Evolutionary conservation across 2,888 invertebrate genomes (phyloP).

Genomic region (Tridacna gigas): DNA sequence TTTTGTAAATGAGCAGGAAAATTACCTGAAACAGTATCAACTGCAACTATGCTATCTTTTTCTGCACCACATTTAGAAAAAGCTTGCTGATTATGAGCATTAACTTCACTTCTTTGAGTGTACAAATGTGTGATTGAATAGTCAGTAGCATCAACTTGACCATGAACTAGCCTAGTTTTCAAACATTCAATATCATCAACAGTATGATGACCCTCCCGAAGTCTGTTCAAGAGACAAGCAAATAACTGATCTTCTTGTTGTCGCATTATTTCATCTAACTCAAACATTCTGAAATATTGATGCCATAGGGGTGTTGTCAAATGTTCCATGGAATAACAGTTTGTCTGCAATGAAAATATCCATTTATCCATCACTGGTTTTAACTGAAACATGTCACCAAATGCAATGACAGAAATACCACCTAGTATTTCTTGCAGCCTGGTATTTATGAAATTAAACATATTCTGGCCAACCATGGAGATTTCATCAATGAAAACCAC

Average conservation of each 20-base stretch:
- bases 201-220: constrained; percentile 49
- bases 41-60: constrained; percentile 30
- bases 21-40: constrained; percentile 48
- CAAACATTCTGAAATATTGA: constrained; percentile 16
- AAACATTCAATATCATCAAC: constrained; percentile 32
- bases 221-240: constrained; percentile 56
- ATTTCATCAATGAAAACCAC: constrained; percentile 61
- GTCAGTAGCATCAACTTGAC: no score
- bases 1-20: neutral
- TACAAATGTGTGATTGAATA: constrained; percentile 32
- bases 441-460: constrained; percentile 59
- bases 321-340: neutral
- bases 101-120: constrained; percentile 34
- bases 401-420: constrained; percentile 50
- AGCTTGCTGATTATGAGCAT: constrained; percentile 28
- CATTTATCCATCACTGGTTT: constrained; percentile 29
- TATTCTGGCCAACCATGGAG: constrained; percentile 61
- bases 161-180: constrained; percentile 15
- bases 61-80: constrained; percentile 4
- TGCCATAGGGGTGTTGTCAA: constrained; percentile 13
- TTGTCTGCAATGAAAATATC: constrained; percentile 8
- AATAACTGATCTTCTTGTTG: constrained; percentile 59
- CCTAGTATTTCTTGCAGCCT: constrained; percentile 60
- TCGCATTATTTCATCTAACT: constrained; percentile 53
- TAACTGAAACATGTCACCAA: constrained; percentile 43